Evolutionary conservation across 2,888 invertebrate genomes (phyloP).

Genomic region (Tetheella fluctuosa): DNA sequence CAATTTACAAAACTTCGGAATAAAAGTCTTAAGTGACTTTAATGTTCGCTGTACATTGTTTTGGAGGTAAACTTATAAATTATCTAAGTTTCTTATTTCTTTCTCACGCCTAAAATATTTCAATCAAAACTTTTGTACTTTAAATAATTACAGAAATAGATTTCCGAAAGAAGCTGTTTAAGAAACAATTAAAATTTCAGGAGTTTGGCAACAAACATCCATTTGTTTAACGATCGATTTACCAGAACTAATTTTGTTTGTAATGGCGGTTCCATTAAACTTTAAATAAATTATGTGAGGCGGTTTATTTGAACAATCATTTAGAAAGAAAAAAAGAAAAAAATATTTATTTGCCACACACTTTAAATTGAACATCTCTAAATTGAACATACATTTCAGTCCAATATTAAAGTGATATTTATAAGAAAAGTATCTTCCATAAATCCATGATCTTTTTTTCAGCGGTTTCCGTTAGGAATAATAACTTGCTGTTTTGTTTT

Average conservation of each 20-base stretch:
- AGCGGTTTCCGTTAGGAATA: no score
- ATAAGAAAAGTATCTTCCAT: background rate
- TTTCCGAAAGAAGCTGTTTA: conserved; percentile 34
- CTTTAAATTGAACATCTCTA: no score
- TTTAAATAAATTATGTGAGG: background rate
- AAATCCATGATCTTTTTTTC: no score
- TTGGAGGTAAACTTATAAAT: background rate
- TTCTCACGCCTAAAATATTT: conserved; percentile 17
- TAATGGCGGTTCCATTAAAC: background rate
- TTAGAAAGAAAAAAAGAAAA: no score
- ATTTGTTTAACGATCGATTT: conserved; percentile 34
- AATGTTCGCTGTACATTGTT: no score
- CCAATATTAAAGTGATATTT: background rate
- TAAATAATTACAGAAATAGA: conserved; percentile 23
- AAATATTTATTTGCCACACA: no score
- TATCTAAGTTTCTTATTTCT: conserved; percentile 9
- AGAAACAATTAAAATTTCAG: conserved; percentile 39
- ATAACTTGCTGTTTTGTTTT: no score
- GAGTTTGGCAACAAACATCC: conserved; percentile 41
- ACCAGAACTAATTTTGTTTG: conserved; percentile 21
- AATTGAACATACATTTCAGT: no score
- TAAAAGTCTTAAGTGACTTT: no score
- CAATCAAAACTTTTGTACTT: conserved; percentile 14
- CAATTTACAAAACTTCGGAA: background rate
- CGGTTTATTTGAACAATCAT: no score